phyloP scores from a whole-genome alignment of 2,797 vertebrate species.

The Gymnocypris eckloni region DNA sequence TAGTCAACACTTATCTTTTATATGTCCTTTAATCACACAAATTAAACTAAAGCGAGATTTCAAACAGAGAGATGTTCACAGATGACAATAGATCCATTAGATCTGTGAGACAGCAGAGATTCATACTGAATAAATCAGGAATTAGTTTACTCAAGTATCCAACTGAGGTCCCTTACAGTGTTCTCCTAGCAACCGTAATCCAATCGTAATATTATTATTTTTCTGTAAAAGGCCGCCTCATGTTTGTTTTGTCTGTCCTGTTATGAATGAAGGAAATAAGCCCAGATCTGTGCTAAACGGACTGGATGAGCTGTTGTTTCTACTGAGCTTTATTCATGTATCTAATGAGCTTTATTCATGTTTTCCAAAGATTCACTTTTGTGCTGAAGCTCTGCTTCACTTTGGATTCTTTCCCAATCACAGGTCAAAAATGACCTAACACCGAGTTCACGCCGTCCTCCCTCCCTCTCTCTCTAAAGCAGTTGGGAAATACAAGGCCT shows the following conservation, averaged over 20 bases:
- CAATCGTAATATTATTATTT: slow-evolving; percentile 1
- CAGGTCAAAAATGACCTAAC: slow-evolving; percentile 1
- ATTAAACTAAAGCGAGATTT: background rate
- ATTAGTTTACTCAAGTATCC: background rate
- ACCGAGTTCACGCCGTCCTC: background rate
- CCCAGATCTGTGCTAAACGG: background rate
- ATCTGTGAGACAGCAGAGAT: slow-evolving; percentile 4
- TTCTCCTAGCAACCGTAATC: slow-evolving; percentile 46
- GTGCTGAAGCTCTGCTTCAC: slow-evolving; percentile 4
- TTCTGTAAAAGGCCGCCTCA: background rate
- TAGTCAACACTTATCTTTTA: background rate
- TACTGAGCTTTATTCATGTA: background rate
- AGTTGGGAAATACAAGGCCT: slow-evolving; percentile 27
- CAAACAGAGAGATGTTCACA: background rate
- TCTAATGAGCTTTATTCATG: background rate
- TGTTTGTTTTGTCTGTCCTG: background rate
- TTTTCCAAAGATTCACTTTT: background rate
- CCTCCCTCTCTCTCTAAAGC: background rate
- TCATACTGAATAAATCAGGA: slow-evolving; percentile 10
- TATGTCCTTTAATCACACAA: slow-evolving; percentile 1
- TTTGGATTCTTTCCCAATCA: slow-evolving; percentile 22
- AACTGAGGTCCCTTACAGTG: background rate
- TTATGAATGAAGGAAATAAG: background rate
- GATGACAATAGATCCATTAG: slow-evolving; percentile 6
- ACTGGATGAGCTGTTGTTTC: background rate